Evolutionary conservation across 2,113 vertebrate genomes (phyloP), one percentile per base, ranked within the genome.

Genomic region (Barnardius zonarius): DNA sequence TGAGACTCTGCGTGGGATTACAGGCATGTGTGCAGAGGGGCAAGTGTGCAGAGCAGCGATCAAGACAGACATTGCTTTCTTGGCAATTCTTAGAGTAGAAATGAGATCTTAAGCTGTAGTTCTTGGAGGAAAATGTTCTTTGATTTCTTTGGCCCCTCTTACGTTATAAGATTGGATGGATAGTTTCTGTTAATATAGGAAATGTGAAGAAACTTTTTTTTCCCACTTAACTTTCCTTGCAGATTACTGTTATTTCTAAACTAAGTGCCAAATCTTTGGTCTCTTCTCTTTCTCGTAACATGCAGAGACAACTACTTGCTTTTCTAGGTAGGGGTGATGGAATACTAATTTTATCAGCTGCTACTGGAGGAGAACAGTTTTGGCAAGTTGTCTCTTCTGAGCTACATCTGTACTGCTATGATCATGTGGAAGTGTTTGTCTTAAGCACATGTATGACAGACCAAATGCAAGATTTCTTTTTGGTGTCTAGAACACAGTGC

Each of bases 241-340:
- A 52, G 39, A 63, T 92, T 84, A 63, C 64, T 86, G 55, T 64
- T 83, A 48, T 66, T 96, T 86, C 79, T 80, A 63, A 88, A 33
- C 16, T 15, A 70, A 37, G 27, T 83, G 51, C 64, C 69, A 78
- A 27, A 74, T 46, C 43, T 87, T 74, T 63, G 35, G 30, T 59
- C 24, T 83, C 30, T 72, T 4, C 23, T 90, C 31, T 86, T 59
- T 77, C 51, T 75, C 17, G 23, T 67, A 30, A 63, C 17, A 30
- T 70, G 37, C 15, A 54, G 44, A 66, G n/a, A 74, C 68, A 81
- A 41, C n/a, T 81, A 46, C 19, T 10, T 25, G 64, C 28, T 79
- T 63, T 87, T 75, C 10, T 57, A 43, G 52, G 83, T 72, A 35
- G 27, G 33, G 17, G 15, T 92, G 84, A 54, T 87, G 51, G 55